A percentile compares a stretch with the other conserved stretches of the same genome.
phyloP scores from a whole-genome alignment of 2,113 vertebrate species.

The Aegypius monachus region DNA sequence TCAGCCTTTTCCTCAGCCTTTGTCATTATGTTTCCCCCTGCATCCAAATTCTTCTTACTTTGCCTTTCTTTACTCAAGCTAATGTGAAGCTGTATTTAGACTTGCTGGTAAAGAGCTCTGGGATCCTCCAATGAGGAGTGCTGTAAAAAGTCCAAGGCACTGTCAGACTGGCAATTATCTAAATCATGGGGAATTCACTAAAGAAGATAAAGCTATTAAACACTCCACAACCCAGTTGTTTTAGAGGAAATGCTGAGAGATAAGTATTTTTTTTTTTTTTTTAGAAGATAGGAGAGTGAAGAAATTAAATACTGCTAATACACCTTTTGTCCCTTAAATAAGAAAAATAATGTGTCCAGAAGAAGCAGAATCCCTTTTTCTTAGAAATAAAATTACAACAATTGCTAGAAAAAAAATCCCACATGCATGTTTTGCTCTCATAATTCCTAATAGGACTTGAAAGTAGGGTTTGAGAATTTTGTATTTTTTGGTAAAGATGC shows the following conservation, averaged over 20 bases:
- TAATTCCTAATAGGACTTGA: neutral
- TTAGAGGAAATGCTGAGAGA: neutral
- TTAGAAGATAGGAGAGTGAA: neutral
- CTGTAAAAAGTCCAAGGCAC: neutral
- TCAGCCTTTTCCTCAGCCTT: neutral
- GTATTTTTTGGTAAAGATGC: neutral
- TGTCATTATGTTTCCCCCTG: neutral
- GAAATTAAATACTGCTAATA: neutral
- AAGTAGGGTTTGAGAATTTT: neutral
- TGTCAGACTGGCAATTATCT: neutral
- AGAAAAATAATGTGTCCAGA: neutral
- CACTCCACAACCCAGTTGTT: neutral
- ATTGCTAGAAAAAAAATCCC: neutral
- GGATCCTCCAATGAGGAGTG: neutral
- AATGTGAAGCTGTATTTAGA: neutral
- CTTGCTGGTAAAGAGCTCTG: neutral
- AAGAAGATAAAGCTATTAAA: conserved; percentile 27
- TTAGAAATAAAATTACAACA: neutral
- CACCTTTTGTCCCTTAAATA: neutral
- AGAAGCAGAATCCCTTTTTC: neutral
- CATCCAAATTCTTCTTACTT: neutral
- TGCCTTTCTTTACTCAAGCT: neutral
- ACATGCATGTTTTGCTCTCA: neutral
- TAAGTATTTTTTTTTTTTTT: neutral
- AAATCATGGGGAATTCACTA: conserved; percentile 3